These are phyloP conservation scores for Coleophora flavipennella DNA, from an alignment of 2,888 invertebrate species.

Conservation along the genomic window DNA sequence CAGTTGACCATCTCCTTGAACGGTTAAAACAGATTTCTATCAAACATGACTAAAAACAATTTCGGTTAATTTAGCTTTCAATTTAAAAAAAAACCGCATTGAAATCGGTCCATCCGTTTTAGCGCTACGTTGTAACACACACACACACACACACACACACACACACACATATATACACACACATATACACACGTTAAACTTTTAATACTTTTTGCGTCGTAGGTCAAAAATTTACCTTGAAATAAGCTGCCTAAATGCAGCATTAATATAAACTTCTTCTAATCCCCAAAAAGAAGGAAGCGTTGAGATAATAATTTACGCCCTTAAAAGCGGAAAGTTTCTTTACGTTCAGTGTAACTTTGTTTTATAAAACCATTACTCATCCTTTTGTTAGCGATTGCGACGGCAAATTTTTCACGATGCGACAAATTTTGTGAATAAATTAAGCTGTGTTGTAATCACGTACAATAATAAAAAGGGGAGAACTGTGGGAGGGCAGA, in stretches of 20 bases:
- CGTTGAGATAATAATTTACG: constrained; percentile 58
- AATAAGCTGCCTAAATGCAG: neutral
- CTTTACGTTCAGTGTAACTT: constrained; percentile 55
- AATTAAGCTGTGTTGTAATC: constrained; percentile 66
- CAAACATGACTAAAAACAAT: too few relatives aligned
- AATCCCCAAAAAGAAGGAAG: constrained; percentile 32
- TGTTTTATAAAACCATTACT: constrained; percentile 64
- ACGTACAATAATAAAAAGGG: constrained; percentile 49
- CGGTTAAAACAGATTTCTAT: too few relatives aligned
- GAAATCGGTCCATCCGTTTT: too few relatives aligned
- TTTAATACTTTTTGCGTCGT: too few relatives aligned
- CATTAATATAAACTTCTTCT: constrained; percentile 18
- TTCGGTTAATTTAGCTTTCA: too few relatives aligned
- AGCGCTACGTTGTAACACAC: too few relatives aligned
- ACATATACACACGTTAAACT: too few relatives aligned
- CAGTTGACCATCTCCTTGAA: too few relatives aligned
- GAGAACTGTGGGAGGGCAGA: constrained; percentile 17
- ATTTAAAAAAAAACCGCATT: too few relatives aligned
- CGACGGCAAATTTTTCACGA: constrained; percentile 63
- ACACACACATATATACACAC: too few relatives aligned
- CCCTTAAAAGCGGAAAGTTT: constrained; percentile 60
- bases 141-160: too few relatives aligned
- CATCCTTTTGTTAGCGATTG: constrained; percentile 69
- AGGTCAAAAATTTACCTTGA: too few relatives aligned
- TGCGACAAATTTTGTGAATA: constrained; percentile 70